Conservation (phyloP, 1,140 invertebrate genomes). For the Ips nitidus region DNA sequence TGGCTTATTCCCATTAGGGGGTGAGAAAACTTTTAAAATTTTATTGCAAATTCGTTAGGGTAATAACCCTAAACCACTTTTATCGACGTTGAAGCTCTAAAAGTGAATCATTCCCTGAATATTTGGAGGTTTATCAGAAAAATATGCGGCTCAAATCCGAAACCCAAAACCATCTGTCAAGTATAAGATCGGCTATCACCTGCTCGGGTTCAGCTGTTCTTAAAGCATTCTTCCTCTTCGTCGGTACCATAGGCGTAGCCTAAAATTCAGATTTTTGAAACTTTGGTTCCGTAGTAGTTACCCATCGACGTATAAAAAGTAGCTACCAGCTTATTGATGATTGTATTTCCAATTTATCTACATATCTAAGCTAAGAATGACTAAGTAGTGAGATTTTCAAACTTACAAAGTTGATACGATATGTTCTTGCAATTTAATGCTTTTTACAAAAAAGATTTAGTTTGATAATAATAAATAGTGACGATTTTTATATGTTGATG, state of each 20-base stretch:
- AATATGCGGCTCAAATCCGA: background rate
- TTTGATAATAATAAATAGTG: too few relatives aligned
- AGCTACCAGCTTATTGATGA: too few relatives aligned
- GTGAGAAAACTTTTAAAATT: slow-evolving; percentile 27
- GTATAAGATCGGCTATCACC: slow-evolving; percentile 29
- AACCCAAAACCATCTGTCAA: slow-evolving; percentile 32
- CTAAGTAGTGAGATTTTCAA: too few relatives aligned
- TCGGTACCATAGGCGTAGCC: slow-evolving; percentile 23
- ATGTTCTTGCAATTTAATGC: too few relatives aligned
- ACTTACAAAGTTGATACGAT: too few relatives aligned
- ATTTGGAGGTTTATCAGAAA: slow-evolving; percentile 1
- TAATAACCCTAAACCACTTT: too few relatives aligned
- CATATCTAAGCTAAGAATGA: too few relatives aligned
- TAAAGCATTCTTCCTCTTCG: slow-evolving; percentile 31
- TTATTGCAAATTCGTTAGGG: background rate
- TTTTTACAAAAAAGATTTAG: too few relatives aligned
- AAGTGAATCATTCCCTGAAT: background rate
- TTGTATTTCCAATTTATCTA: too few relatives aligned
- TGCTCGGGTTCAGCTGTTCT: slow-evolving; percentile 33
- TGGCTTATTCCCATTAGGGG: slow-evolving; percentile 31
- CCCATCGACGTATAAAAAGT: too few relatives aligned
- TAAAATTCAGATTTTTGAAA: background rate
- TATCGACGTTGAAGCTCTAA: too few relatives aligned
- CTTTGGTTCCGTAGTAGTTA: too few relatives aligned
- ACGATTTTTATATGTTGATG: background rate